Evolutionary conservation across 2,888 invertebrate species (phyloP), one percentile per base, ranked within the genome.

Genomic region (Cheilosia soror): DNA sequence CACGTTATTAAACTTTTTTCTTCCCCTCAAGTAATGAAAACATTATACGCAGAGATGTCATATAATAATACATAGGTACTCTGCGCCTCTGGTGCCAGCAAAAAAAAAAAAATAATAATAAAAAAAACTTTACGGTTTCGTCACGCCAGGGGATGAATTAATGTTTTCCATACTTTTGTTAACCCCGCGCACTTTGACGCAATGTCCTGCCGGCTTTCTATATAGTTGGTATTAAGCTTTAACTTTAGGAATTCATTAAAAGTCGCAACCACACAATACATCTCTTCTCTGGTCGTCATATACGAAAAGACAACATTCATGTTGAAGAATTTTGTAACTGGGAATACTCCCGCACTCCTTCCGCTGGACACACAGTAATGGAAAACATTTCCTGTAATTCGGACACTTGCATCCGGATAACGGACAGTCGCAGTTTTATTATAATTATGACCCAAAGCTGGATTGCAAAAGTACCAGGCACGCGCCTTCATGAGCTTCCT

Each of bases 121-220:
- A 76, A 63, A 76, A 81, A 83, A 79, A 85, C 44, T 81, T 85
- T 81, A 81, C 76, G 81, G 85, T 85, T 77, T 85, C 85, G 81
- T 85, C 85, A 85, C 85, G 77, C 85, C 85, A 81, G 85, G 85
- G 81, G 85, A 85, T 81, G 84, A 85, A 85, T 85, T 81, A 85
- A 85, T 85, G 84, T 76, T 60, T 72, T 81, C 63, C 71, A 72
- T 85, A 72, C 76, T 80, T 75, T 69, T 53, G 66, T 58, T 51
- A 66, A 53, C 58, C 63, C 75, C 55, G 65, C 55, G 40, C 15
- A 37, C 58, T 76, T 55, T 57, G 51, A 44, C 62, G 51, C 62
- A 68, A 51, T 73, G 69, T 79, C 65, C 69, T 58, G 69, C 47
- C 75, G 65, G 63, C 55, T 75, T 71, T 71, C 40, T 65, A 40